Conservation (phyloP, 2,888 invertebrate species). For the Empis stercorea region DNA sequence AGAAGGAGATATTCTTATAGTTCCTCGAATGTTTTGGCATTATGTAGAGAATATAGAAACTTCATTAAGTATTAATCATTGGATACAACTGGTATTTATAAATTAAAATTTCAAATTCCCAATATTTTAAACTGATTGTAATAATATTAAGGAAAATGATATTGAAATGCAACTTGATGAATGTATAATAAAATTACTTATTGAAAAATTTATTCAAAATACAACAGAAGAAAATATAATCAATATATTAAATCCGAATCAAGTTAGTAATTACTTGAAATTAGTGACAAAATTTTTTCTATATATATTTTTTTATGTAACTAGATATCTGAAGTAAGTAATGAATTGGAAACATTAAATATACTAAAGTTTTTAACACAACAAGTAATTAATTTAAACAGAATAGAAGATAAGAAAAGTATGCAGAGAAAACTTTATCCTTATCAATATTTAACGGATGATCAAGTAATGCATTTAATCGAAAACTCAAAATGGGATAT, state of each 20-base stretch:
- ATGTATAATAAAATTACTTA: conserved; percentile 52
- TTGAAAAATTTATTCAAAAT: conserved; percentile 46
- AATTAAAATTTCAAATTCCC: too few relatives aligned
- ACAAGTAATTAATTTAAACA: background rate
- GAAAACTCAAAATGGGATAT: conserved; percentile 1
- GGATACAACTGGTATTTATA: conserved; percentile 68
- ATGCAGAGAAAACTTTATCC: background rate
- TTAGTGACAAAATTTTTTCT: too few relatives aligned
- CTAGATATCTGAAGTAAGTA: background rate
- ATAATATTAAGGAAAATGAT: conserved; percentile 24
- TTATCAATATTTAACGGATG: conserved; percentile 9
- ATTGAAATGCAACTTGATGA: conserved; percentile 37
- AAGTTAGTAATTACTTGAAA: conserved; percentile 32
- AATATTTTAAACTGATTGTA: background rate
- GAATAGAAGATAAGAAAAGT: background rate
- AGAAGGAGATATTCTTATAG: conserved; percentile 76
- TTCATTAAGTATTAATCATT: conserved; percentile 49
- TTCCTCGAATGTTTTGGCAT: conserved; percentile 96
- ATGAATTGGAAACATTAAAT: background rate
- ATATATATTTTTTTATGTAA: too few relatives aligned
- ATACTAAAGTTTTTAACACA: background rate
- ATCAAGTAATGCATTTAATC: conserved; percentile 3
- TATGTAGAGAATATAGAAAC: conserved; percentile 79
- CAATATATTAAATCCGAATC: conserved; percentile 54
- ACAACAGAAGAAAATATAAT: conserved; percentile 38